Evolutionary conservation across 2,113 vertebrate genomes (phyloP), one percentile per base, ranked within the genome.

Genomic region (Plecotus auritus): DNA sequence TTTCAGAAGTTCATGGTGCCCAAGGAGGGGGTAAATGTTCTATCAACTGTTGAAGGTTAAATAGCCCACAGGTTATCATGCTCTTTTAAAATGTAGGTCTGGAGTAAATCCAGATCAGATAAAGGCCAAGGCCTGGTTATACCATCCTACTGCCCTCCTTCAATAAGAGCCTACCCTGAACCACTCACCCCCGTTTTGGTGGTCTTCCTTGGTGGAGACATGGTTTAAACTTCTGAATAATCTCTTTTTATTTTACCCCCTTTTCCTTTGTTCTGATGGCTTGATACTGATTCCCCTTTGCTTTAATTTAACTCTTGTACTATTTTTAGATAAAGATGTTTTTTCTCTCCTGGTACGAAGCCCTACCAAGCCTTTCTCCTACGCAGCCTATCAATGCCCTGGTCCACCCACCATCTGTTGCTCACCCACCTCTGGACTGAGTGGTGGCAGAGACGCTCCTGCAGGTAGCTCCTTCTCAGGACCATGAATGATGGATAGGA

Each of bases 171-270:
- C 30, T 28, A 22, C 2, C 7, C 12, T 30, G 40, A 69, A 83
- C 17, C n/a, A 91, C 0, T 3, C 17, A 23, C 22, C 4, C 4
- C 1, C 3, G 7, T 37, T 23, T 3, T 20, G 14, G 16, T 17
- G 9, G 8, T 30, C 64, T 86, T 93, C 54, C 32, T 64, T 67
- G 16, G 16, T 67, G 67, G 28, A 13, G 11, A 14, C 8, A 74
- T 4, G 35, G 30, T 11, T 76, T 51, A 59, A 66, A 64, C 0
- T 66, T 80, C 35, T 18, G 2, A 0, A 1, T 9, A 32, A 74
- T 4, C 1, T 22, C 28, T 69, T 32, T 64, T 40, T 16, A 40
- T 30, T 35, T 78, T 0, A 40, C n/a, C 0, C 80, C 26, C 17
- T 54, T 69, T 32, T 47, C 26, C 28, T 76, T 32, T 80, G 12